Evolutionary conservation across 2,113 vertebrate species (phyloP), one percentile per base, ranked within the genome.

Genomic region (Vombatus ursinus): DNA sequence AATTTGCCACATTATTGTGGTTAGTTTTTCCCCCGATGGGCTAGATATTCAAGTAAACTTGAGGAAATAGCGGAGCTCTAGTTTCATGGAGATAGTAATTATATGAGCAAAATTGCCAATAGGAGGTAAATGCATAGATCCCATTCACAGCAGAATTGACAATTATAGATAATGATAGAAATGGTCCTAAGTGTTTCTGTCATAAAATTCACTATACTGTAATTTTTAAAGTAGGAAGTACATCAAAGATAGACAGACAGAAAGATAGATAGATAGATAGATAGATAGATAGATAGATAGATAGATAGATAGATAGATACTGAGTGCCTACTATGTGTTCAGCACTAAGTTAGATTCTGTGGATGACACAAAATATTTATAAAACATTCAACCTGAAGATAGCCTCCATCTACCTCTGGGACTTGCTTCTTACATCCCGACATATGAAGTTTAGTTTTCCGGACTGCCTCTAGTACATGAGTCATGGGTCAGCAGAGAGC

Each of bases 41-140:
- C 22, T 94, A 93, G n/a, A 92, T n/a, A 90, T 49, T 31, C 31
- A 96, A 93, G 3, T 28, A 94, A 95, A 96, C 2, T 92, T 93
- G 93, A 37, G 12, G 95, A 11, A 44, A 96, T 57, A 89, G n/a
- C 91, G 89, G 6, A 6, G 2, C 89, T 91, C 47, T 90, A 16
- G 4, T 95, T 92, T 53, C 77, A 91, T 68, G 10, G 7, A 0
- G 89, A 47, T 92, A 94, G 77, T 51, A 91, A 50, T 0, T 31
- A 12, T 47, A 90, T 24, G 2, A n/a, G n/a, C 11, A 91, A 94
- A 95, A 53, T 44, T 92, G 52, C 22, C 16, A 93, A 90, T 91
- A 23, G 94, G 95, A 95, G 84, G 94, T 89, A 95, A 95, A 91
- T 96, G 50, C n/a, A 50, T 96, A 51, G 23, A 93, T 92, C 51